A percentile compares a stretch with the other conserved stretches of the same genome.
Evolutionary conservation across 2,113 vertebrate species (phyloP).

Genomic region (Hystrix brachyura): DNA sequence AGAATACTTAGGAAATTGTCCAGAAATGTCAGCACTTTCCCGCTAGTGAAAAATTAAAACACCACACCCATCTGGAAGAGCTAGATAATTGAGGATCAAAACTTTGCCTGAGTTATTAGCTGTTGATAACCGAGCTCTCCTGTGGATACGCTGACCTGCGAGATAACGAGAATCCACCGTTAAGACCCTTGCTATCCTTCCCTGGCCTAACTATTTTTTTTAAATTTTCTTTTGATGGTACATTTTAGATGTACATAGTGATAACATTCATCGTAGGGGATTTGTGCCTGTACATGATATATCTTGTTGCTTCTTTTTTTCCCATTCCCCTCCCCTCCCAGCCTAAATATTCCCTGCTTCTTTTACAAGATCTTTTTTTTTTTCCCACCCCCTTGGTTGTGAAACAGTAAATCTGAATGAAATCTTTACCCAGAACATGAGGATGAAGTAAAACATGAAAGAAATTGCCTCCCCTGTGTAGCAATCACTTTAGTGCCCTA

Average conservation of each 20-base stretch:
- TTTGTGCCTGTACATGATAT: too few relatives aligned
- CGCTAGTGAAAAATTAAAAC: slow-evolving; percentile 42
- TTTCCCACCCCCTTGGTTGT: background rate
- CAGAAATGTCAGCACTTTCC: slow-evolving; percentile 65
- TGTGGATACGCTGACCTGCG: background rate
- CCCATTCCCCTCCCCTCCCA: too few relatives aligned
- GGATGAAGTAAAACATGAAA: slow-evolving; percentile 18
- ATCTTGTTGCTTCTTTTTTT: too few relatives aligned
- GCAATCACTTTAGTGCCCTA: background rate
- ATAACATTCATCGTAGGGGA: too few relatives aligned
- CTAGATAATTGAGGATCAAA: slow-evolving; percentile 66
- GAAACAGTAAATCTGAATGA: slow-evolving; percentile 49
- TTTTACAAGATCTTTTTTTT: background rate
- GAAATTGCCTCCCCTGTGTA: background rate
- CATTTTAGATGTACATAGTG: too few relatives aligned
- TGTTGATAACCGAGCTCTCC: slow-evolving; percentile 12
- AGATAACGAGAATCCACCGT: background rate
- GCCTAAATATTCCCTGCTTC: background rate
- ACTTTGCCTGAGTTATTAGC: slow-evolving; percentile 25
- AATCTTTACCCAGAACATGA: background rate
- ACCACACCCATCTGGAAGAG: slow-evolving; percentile 66
- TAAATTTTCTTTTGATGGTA: too few relatives aligned
- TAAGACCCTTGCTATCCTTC: background rate
- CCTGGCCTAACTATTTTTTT: background rate
- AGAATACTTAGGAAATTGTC: slow-evolving; percentile 55